phyloP scores from a whole-genome alignment of 1,140 invertebrate genomes.

The Marisa cornuarietis region DNA sequence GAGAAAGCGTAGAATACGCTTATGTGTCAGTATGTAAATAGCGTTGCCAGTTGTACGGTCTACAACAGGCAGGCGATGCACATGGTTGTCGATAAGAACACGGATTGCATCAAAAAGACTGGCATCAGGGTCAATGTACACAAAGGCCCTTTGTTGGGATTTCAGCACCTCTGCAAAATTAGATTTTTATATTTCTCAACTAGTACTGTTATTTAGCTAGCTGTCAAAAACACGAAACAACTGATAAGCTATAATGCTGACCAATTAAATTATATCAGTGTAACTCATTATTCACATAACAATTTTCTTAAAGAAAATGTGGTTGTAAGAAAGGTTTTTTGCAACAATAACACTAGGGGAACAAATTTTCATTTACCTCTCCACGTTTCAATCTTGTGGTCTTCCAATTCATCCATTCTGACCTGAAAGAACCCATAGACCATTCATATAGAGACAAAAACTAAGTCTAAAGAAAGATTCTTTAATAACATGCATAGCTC shows the following conservation, averaged over 20 bases:
- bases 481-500: too few relatives aligned
- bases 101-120: constrained; percentile 90
- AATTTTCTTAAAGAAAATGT: too few relatives aligned
- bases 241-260: neutral
- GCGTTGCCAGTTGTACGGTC: constrained; percentile 95
- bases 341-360: too few relatives aligned
- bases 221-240: neutral
- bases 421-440: constrained; percentile 53
- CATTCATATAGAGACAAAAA: too few relatives aligned
- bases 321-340: too few relatives aligned
- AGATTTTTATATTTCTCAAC: neutral
- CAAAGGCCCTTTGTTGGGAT: constrained; percentile 59
- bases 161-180: constrained; percentile 59
- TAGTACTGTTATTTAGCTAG: neutral
- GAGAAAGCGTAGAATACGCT: constrained; percentile 96
- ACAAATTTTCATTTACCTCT: constrained; percentile 69
- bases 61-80: constrained; percentile 95
- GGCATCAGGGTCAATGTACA: constrained; percentile 63
- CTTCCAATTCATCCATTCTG: constrained; percentile 90
- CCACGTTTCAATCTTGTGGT: constrained; percentile 79
- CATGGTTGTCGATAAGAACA: constrained; percentile 88
- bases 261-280: too few relatives aligned
- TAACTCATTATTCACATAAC: too few relatives aligned
- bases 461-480: too few relatives aligned
- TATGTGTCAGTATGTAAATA: constrained; percentile 98